phyloP scores from a whole-genome alignment of 2,888 invertebrate species.

The Corbicula japonica region DNA sequence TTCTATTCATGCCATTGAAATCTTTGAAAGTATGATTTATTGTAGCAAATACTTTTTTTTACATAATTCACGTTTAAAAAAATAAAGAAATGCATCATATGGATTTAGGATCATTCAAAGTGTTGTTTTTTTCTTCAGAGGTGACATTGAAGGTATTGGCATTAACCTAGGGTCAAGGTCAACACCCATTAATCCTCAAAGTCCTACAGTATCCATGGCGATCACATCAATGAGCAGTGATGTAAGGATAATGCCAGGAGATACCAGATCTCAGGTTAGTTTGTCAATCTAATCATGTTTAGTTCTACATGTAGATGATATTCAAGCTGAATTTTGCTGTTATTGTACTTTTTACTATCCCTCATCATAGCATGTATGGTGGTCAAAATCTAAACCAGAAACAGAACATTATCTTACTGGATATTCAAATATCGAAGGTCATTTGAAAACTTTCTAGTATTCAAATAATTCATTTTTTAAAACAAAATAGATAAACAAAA shows the following conservation, averaged over 20 bases:
- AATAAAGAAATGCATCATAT: no score
- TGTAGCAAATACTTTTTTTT: no score
- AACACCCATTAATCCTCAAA: conserved; percentile 14
- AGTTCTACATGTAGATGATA: neutral
- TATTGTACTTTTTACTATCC: neutral
- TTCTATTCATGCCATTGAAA: neutral
- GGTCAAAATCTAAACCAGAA: neutral
- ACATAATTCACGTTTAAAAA: no score
- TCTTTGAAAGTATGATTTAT: neutral
- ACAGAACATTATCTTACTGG: neutral
- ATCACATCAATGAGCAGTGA: conserved; percentile 22
- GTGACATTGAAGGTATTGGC: conserved; percentile 14
- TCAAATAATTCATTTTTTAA: no score
- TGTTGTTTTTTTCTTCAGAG: conserved; percentile 7
- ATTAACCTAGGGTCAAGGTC: conserved; percentile 6
- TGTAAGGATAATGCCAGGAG: neutral
- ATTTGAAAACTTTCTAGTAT: no score
- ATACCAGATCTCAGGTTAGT: no score
- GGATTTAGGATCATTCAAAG: no score
- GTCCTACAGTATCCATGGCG: conserved; percentile 20
- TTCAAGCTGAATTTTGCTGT: neutral
- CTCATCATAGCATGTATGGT: neutral
- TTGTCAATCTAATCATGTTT: no score
- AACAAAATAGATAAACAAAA: no score
- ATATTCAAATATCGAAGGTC: no score